Conservation (phyloP, 2,113 vertebrate genomes). For the Regulus satrapa region DNA sequence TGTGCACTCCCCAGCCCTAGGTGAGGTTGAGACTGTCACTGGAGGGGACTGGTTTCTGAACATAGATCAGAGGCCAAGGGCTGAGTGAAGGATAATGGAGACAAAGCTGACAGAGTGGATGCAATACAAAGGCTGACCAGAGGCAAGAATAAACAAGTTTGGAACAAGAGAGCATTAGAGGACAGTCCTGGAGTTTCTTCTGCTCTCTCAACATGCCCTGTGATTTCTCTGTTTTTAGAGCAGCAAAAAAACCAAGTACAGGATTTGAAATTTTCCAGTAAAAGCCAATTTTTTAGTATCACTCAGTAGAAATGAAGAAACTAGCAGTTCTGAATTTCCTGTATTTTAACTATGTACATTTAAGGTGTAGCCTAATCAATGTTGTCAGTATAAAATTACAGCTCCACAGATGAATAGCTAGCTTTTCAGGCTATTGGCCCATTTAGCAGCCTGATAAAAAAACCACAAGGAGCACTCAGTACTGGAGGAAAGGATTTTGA, state of each 20-base stretch:
- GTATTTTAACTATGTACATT: neutral
- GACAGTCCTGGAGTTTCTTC: neutral
- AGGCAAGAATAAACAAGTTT: neutral
- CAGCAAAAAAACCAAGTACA: neutral
- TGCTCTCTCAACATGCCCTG: neutral
- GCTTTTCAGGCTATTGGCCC: neutral
- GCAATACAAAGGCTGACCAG: rapidly evolving
- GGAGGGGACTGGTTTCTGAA: neutral
- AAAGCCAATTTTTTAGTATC: neutral
- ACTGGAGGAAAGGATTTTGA: neutral
- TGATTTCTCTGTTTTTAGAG: neutral
- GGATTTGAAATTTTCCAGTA: neutral
- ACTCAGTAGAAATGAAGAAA: neutral
- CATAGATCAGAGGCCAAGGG: neutral
- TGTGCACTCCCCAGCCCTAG: neutral
- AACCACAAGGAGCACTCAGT: neutral
- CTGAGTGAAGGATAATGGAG: neutral
- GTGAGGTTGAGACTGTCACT: neutral
- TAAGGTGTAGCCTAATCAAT: neutral
- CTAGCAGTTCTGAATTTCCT: neutral
- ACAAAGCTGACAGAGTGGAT: neutral
- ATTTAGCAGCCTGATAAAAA: neutral
- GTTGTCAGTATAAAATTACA: neutral
- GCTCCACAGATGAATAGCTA: neutral
- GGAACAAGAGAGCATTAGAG: neutral